Evolutionary conservation across 2,113 vertebrate species (phyloP).

Genomic region (Kryptolebias marmoratus): DNA sequence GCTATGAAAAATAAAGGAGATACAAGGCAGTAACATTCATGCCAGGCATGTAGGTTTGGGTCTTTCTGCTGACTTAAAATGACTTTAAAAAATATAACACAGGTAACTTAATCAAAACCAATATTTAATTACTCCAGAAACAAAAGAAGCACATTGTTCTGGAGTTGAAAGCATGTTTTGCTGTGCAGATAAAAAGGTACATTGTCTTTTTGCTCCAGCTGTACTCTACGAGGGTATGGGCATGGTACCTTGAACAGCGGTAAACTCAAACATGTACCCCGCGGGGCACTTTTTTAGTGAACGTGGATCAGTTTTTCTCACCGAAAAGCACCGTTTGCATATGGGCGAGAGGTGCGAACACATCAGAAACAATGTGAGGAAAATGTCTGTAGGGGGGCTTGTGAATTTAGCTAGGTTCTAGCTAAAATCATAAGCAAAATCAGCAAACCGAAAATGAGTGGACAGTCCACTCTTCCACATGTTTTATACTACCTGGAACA

Average conservation of each 20-base stretch:
- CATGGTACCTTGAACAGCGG: too few relatives aligned
- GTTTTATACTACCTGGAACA: too few relatives aligned
- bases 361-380: neutral
- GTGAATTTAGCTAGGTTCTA: neutral
- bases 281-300: too few relatives aligned
- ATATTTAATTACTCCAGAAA: neutral
- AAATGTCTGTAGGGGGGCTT: neutral
- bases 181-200: too few relatives aligned
- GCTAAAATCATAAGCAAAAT: neutral
- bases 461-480: neutral
- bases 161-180: too few relatives aligned
- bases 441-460: neutral
- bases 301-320: too few relatives aligned
- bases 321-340: too few relatives aligned
- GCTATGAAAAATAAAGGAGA: constrained; percentile 1
- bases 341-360: too few relatives aligned
- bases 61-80: constrained; percentile 11
- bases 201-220: too few relatives aligned
- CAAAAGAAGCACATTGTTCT: too few relatives aligned
- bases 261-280: too few relatives aligned
- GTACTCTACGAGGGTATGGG: too few relatives aligned
- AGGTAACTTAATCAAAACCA: neutral
- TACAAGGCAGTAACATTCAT: neutral
- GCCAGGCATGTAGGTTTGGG: constrained; percentile 13
- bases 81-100: neutral